These are phyloP conservation scores for Drosophila nasuta DNA, from an alignment of 1,140 invertebrate species.

Conservation along the genomic window DNA sequence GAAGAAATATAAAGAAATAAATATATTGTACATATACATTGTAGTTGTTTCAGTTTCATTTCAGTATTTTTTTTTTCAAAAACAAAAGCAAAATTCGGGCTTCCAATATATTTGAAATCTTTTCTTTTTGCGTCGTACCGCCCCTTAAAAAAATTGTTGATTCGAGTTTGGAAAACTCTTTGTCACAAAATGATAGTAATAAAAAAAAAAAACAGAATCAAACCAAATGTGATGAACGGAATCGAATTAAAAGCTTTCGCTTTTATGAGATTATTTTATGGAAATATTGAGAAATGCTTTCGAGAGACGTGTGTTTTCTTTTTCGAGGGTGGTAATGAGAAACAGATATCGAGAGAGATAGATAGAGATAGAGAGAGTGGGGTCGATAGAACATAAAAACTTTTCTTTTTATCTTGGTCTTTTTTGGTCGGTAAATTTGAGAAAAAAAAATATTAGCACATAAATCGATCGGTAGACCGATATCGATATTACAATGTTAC, in stretches of 20 bases:
- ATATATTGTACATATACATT: constrained; percentile 85
- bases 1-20: constrained; percentile 89
- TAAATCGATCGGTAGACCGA: constrained; percentile 44
- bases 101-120: constrained; percentile 20
- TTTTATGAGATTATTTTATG: constrained; percentile 52
- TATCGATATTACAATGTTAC: constrained; percentile 56
- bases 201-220: neutral
- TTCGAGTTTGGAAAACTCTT: constrained; percentile 3
- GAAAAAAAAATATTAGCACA: constrained; percentile 53
- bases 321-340: neutral
- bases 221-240: constrained; percentile 25
- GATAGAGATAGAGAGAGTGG: neutral
- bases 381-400: constrained; percentile 17
- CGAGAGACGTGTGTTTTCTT: constrained; percentile 19
- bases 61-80: constrained; percentile 25
- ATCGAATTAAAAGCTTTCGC: constrained; percentile 47
- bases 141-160: constrained; percentile 43
- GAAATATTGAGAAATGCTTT: constrained; percentile 43
- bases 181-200: constrained; percentile 27
- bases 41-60: constrained; percentile 35
- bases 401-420: constrained; percentile 34
- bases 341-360: neutral
- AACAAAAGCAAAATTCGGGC: constrained; percentile 28
- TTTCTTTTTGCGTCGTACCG: constrained; percentile 30
- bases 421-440: constrained; percentile 6